These are phyloP conservation scores for Onychostoma macrolepis DNA, from an alignment of 2,113 vertebrate genomes.

Conservation along the genomic window DNA sequence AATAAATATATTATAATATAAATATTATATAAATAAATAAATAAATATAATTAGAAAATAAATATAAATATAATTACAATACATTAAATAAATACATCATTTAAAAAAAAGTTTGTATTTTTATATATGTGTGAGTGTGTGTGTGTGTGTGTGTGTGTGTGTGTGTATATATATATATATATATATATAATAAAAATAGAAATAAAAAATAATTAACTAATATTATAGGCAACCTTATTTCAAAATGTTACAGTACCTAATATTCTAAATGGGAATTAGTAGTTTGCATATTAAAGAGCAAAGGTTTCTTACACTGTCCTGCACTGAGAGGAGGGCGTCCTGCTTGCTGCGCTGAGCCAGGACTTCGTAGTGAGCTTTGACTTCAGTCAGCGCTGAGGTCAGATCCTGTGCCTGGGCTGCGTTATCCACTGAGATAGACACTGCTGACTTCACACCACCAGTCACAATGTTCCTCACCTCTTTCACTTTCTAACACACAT, in stretches of 20 bases:
- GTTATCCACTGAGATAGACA: conserved; percentile 71
- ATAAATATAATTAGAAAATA: too few species aligned
- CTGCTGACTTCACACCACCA: conserved; percentile 65
- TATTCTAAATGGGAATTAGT: not conserved
- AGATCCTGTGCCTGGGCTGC: conserved; percentile 66
- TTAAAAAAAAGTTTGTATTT: too few species aligned
- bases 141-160: too few species aligned
- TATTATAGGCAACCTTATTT: not conserved
- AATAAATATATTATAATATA: too few species aligned
- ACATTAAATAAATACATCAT: too few species aligned
- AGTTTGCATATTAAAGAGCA: not conserved
- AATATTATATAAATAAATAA: too few species aligned
- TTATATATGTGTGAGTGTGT: too few species aligned
- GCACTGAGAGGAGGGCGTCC: conserved; percentile 66
- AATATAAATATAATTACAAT: too few species aligned
- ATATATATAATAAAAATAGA: too few species aligned
- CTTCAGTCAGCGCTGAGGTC: conserved; percentile 63
- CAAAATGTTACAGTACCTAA: not conserved
- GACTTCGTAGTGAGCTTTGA: conserved; percentile 68
- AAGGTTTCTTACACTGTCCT: conserved; percentile 65
- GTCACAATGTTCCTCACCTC: conserved; percentile 69
- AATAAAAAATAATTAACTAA: not conserved
- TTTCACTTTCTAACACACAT: conserved; percentile 66
- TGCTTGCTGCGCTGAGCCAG: conserved; percentile 69
- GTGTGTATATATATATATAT: too few species aligned